These are phyloP conservation scores for Plebejus argus DNA, from an alignment of 2,888 invertebrate genomes.

Conservation along the genomic window DNA sequence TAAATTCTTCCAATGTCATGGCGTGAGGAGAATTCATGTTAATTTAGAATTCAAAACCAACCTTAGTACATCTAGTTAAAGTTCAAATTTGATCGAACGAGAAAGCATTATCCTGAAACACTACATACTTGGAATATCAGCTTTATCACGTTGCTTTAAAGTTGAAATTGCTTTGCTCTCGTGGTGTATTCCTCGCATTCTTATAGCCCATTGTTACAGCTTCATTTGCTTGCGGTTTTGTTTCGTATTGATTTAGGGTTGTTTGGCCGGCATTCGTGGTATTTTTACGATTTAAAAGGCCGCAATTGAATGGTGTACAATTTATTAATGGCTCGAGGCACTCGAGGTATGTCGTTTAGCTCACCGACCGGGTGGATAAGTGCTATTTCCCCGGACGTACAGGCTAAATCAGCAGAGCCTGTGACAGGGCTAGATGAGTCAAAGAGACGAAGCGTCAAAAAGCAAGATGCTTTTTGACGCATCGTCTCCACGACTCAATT, in stretches of 20 bases:
- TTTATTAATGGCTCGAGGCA: constrained; percentile 29
- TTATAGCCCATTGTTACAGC: constrained; percentile 68
- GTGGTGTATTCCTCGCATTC: constrained; percentile 31
- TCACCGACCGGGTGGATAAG: neutral
- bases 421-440: neutral
- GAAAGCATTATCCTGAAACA: neutral
- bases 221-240: constrained; percentile 69
- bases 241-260: constrained; percentile 75
- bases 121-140: neutral
- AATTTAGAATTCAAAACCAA: neutral
- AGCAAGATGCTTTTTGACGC: neutral
- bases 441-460: neutral
- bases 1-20: constrained; percentile 30
- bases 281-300: constrained; percentile 72
- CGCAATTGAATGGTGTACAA: constrained; percentile 36
- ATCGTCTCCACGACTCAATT: too few species aligned
- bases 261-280: constrained; percentile 67
- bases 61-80: neutral
- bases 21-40: neutral
- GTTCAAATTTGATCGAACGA: neutral
- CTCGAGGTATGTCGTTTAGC: constrained; percentile 4
- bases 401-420: neutral
- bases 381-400: neutral
- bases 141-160: neutral
- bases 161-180: neutral